Conservation (phyloP, 2,113 vertebrate species). For the Coptodon rendalli region DNA sequence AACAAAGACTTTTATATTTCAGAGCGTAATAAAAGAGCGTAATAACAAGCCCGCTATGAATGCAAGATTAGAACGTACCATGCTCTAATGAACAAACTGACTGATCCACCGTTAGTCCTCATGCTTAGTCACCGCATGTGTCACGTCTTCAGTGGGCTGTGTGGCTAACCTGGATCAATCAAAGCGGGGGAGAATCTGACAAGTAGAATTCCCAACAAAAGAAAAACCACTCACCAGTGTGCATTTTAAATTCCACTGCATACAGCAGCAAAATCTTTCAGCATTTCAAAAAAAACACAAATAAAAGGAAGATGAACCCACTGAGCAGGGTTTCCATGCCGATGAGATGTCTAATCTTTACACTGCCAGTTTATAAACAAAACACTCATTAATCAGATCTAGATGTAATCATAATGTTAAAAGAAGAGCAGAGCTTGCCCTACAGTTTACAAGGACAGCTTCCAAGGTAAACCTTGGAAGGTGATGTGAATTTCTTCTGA, state of each 20-base stretch:
- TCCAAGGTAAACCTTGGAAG: slow-evolving; percentile 52
- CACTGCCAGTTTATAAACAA: slow-evolving; percentile 42
- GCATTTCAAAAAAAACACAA: not conserved
- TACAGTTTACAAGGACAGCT: slow-evolving; percentile 55
- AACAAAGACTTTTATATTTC: not conserved
- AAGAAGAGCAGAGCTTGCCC: slow-evolving; percentile 45
- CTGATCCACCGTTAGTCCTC: slow-evolving; percentile 31
- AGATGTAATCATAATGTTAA: slow-evolving; percentile 39
- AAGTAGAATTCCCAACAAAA: slow-evolving; percentile 10
- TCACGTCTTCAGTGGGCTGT: not conserved
- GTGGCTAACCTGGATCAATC: slow-evolving; percentile 14
- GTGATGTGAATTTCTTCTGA: slow-evolving; percentile 55
- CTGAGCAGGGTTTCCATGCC: slow-evolving; percentile 20
- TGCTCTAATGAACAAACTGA: not conserved
- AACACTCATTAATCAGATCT: slow-evolving; percentile 40
- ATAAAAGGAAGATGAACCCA: not conserved
- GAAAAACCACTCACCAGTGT: not conserved
- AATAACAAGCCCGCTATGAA: not conserved
- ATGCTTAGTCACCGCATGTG: slow-evolving; percentile 27
- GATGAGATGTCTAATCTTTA: slow-evolving; percentile 35
- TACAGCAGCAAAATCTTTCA: not conserved
- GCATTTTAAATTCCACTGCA: not conserved
- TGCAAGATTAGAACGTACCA: not conserved
- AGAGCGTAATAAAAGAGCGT: not conserved
- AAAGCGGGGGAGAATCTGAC: slow-evolving; percentile 17